Evolutionary conservation across 2,797 vertebrate species (phyloP).

Genomic region (Cossypha dichroa): DNA sequence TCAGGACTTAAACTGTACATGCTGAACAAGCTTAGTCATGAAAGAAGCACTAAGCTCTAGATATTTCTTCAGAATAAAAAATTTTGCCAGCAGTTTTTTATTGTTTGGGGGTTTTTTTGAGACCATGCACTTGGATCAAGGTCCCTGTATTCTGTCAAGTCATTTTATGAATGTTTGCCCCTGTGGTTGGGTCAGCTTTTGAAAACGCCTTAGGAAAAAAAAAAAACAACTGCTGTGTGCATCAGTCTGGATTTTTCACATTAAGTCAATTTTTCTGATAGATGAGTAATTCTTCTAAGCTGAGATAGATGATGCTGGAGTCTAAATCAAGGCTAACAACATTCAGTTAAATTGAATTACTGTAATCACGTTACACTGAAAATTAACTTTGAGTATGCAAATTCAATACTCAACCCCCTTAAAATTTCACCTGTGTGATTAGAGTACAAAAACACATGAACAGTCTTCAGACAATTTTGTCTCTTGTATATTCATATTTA

Average conservation of each 20-base stretch:
- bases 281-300: slow-evolving; percentile 19
- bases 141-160: neutral
- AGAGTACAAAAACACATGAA: neutral
- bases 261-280: slow-evolving; percentile 10
- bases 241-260: slow-evolving; percentile 5
- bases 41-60: neutral
- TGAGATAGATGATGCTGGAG: neutral
- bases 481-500: neutral
- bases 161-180: neutral
- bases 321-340: slow-evolving; percentile 38
- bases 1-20: neutral
- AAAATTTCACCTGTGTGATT: slow-evolving; percentile 22
- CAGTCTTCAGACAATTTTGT: neutral
- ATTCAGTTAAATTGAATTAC: slow-evolving; percentile 43
- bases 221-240: neutral
- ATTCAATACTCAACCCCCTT: neutral
- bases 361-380: neutral
- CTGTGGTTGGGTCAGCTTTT: neutral
- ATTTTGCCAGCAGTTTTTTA: neutral
- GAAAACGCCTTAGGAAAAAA: neutral
- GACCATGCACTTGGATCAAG: neutral
- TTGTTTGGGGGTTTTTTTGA: neutral
- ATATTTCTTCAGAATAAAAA: neutral
- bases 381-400: slow-evolving; percentile 35
- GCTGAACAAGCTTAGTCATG: neutral